Conservation (phyloP, 2,888 invertebrate species). For the Drosophila peninsularis region DNA sequence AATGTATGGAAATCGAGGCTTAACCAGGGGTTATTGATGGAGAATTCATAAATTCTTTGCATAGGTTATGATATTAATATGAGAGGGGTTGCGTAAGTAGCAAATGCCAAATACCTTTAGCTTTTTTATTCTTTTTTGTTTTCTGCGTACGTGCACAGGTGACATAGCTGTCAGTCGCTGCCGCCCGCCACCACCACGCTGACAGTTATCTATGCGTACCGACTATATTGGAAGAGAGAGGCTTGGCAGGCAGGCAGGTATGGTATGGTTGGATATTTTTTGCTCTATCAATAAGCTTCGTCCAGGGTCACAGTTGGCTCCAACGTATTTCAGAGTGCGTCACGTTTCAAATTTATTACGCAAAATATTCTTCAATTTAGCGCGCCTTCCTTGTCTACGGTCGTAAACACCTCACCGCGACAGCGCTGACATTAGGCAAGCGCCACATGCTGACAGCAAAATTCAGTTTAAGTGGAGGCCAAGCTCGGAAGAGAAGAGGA, state of each 20-base stretch:
- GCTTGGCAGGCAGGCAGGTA: slow-evolving; percentile 7
- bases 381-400: slow-evolving; percentile 42
- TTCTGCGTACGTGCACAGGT: slow-evolving; percentile 71
- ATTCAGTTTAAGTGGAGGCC: slow-evolving; percentile 35
- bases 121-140: background rate
- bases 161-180: slow-evolving; percentile 66
- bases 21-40: slow-evolving; percentile 43
- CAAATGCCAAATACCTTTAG: slow-evolving; percentile 34
- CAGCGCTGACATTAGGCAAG: slow-evolving; percentile 34
- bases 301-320: slow-evolving; percentile 54
- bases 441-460: slow-evolving; percentile 55
- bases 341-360: slow-evolving; percentile 80
- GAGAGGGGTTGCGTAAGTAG: slow-evolving; percentile 20
- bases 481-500: slow-evolving; percentile 4
- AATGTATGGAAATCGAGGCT: slow-evolving; percentile 52
- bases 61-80: slow-evolving; percentile 54
- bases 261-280: slow-evolving; percentile 41
- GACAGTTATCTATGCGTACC: slow-evolving; percentile 60
- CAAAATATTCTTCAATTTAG: slow-evolving; percentile 75
- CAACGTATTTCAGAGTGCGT: slow-evolving; percentile 51
- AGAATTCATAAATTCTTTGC: slow-evolving; percentile 68
- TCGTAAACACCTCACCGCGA: slow-evolving; percentile 45
- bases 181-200: slow-evolving; percentile 13
- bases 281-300: slow-evolving; percentile 68
- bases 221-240: slow-evolving; percentile 17